Base-by-base conservation (phyloP, 2,888 invertebrate species). In the Zygothrica quintamaculata region DNA sequence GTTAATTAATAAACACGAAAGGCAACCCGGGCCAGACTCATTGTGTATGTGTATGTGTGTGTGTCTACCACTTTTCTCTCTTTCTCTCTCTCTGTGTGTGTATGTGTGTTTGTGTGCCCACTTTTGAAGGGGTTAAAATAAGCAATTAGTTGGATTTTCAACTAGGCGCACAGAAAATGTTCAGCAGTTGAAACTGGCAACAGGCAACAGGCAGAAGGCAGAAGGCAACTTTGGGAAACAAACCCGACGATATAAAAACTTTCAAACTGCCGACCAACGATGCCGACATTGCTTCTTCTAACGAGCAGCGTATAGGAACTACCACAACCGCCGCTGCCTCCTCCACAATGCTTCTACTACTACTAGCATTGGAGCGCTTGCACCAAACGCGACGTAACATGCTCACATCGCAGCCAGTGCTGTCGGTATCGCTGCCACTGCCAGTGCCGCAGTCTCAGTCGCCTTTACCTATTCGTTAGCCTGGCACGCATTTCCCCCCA, bases 61-160 rank as follows among this genome's bases (percentile, higher is more conserved):
- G 15, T 52, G 42, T 47, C n/a, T 43, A 1, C 26, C 8, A 1
- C 26, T 2, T 13, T 3, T 25, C 13, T 47, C 26, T 47, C 31
- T 42, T 18, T 34, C 15, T 15, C 36, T 44, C 12, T 25, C 34
- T 22, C 2, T 22, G n/a, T 29, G 29, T 34, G 36, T 47, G 40
- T 50, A 29, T 66, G 36, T 66, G 59, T 76, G 74, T 68, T 62
- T 65, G 72, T 77, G 53, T 73, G 75, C 73, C 47, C 70, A 74
- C 75, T 84, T 86, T 88, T 88, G 84, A 88, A 88, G 88, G 88
- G 89, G 89, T 88, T 88, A 89, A 88, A 89, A 89, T 89, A 84
- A 84, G 84, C 84, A 84, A 84, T 84, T 84, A 84, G 84, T 84
- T 86, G 84, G 84, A 84, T 86, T 84, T 84, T 84, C 86, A 85